Base-by-base conservation (phyloP, 2,888 invertebrate genomes). In the Ptilodon capucinus region DNA sequence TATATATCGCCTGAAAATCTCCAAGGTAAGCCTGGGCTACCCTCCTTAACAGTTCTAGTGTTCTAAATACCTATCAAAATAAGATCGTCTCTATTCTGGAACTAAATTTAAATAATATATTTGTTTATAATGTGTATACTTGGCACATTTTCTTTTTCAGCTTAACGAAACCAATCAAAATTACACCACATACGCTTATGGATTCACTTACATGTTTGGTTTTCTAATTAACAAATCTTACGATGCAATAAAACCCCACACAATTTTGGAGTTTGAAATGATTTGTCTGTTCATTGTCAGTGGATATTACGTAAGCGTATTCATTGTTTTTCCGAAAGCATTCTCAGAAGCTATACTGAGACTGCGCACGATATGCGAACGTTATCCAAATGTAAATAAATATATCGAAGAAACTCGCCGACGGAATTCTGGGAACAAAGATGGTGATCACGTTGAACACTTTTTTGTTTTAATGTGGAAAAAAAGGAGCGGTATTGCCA, bases 401-500 rank as follows among this genome's bases (percentile, higher is more conserved):
- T 64, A 84, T 17, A 62, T 81, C 28, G 68, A 71, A 23, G 86
- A 87, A 64, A 81, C 86, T 11, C 64, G 72, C 55, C 67, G 83
- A 51, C 74, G 84, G 46, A 80, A 84, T 52, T 67, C 74, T 2
- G 60, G 59, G 6, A 51, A 57, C 2, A 56, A 62, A 18, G 76
- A 81, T 1, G 47, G 76, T 39, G 30, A 64, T 13, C 64, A 71
- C 17, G 82, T 88, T 0, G 58, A 77, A 57, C 67, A 73, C 1
- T 84, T 81, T 58, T 87, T 81, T 51, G 65, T 61, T 7, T 45
- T 80, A 1, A 74, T 84, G 56, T 88, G 87, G 87, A 71, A 60
- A 23, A 81, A 77, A 51, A 76, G 81, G 11, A 67, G 60, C 39
- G 86, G 86, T 13, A 79, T 86, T n/a, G 74, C 76, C 4, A 57